A percentile compares a stretch with the other conserved stretches of the same genome.
phyloP scores from a whole-genome alignment of 2,888 invertebrate genomes.

The Protophormia terraenovae region DNA sequence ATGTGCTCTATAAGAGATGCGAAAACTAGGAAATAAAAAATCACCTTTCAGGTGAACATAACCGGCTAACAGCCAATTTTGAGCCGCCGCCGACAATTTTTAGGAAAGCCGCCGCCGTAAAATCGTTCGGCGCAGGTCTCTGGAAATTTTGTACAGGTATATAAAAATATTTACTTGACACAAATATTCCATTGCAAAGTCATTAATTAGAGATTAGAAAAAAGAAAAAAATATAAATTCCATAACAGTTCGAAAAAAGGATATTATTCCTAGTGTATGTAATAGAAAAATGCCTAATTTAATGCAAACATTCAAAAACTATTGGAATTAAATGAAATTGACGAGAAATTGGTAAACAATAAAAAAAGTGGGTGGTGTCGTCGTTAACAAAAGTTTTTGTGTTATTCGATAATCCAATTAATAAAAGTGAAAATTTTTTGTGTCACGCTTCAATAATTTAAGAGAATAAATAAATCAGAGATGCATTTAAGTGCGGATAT shows the following conservation, averaged over 20 bases:
- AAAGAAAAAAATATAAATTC: neutral
- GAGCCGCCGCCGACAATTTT: no score
- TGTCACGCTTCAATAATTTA: conserved; percentile 15
- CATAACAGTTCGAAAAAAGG: neutral
- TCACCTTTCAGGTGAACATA: no score
- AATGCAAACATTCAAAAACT: neutral
- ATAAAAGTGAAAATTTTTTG: conserved; percentile 22
- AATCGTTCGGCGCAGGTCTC: no score
- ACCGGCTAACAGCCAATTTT: no score
- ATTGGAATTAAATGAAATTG: neutral
- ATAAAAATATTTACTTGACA: conserved; percentile 51
- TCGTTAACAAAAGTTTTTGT: neutral
- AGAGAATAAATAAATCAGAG: neutral
- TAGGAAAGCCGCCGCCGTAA: no score
- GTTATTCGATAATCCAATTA: conserved; percentile 52
- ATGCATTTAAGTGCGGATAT: conserved; percentile 85
- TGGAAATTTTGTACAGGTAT: conserved; percentile 4
- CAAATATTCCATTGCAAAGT: conserved; percentile 15
- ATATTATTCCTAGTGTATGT: neutral
- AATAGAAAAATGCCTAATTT: neutral
- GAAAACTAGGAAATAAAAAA: no score
- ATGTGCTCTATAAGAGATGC: no score
- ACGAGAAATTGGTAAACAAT: neutral
- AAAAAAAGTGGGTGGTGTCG: conserved; percentile 49
- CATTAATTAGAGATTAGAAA: conserved; percentile 22